Base-by-base conservation (phyloP, 2,113 vertebrate species). In the Lasiurus cinereus region DNA sequence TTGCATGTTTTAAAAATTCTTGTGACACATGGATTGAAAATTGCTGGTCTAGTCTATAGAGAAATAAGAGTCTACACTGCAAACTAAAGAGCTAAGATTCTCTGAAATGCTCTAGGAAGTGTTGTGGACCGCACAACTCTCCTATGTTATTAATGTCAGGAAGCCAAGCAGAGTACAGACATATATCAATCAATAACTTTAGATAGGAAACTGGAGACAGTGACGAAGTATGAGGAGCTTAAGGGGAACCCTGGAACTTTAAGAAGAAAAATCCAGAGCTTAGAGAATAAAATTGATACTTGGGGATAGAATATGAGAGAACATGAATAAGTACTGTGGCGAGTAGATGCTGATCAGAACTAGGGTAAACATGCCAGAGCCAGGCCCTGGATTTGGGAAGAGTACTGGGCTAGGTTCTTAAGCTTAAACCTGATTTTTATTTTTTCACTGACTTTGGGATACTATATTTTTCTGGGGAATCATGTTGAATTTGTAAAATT, bases 101-200 rank as follows among this genome's bases (percentile, higher is more conserved):
- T 88, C 86, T 88, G 78, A 97, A 95, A 96, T 69, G 86, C 94
- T 95, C 96, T 94, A 96, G 96, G 88, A 95, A 94, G 93, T 92
- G 80, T 95, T 95, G 86, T 94, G 54, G 70, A 95, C 83, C 78
- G 19, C 66, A 69, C 22, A 66, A 78, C 74, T 94, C 80, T n/a
- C 88, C 39, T 86, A 48, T 93, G 79, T 96, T 96, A 96, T 93
- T 95, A 89, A 95, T 94, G 92, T 95, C 64, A 88, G 88, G 86
- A 96, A 97, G 79, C 91, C 91, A 96, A 90, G 92, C 82, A 85
- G 83, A 97, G 67, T 80, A n/a, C 39, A 97, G 89, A 96, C 91
- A 95, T 3, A 3, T 27, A 48, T 97, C 94, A 82, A 9, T 94
- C 95, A 87, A 0, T 9, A 14, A 70, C 91, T 96, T 96, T 33